Conservation (phyloP, 2,113 vertebrate genomes). For the Onychostoma macrolepis region DNA sequence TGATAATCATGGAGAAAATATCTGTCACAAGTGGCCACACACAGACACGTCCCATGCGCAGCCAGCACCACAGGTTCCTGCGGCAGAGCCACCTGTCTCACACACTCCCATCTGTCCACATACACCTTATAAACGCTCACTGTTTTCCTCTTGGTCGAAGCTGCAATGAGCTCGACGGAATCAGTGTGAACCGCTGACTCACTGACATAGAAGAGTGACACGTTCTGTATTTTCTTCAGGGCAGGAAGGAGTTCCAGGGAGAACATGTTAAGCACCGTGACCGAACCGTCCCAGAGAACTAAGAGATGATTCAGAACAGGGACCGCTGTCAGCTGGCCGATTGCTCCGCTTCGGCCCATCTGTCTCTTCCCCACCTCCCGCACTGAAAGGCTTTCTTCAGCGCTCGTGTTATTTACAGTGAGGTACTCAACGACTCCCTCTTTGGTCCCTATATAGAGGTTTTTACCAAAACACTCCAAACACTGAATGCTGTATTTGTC, state of each 20-base stretch:
- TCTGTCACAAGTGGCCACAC: slow-evolving; percentile 67
- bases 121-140: slow-evolving; percentile 66
- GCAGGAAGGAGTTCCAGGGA: slow-evolving; percentile 66
- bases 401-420: slow-evolving; percentile 37
- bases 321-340: slow-evolving; percentile 64
- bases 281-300: slow-evolving; percentile 67
- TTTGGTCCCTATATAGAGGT: slow-evolving; percentile 71
- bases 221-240: slow-evolving; percentile 70
- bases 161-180: slow-evolving; percentile 65
- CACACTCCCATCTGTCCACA: slow-evolving; percentile 72
- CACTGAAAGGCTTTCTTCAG: slow-evolving; percentile 29
- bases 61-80: slow-evolving; percentile 70
- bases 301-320: slow-evolving; percentile 74
- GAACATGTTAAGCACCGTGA: slow-evolving; percentile 73
- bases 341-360: slow-evolving; percentile 65
- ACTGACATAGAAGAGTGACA: slow-evolving; percentile 65
- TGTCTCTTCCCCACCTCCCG: slow-evolving; percentile 65
- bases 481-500: slow-evolving; percentile 68
- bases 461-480: slow-evolving; percentile 63
- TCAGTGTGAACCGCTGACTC: slow-evolving; percentile 7
- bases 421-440: slow-evolving; percentile 68
- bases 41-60: slow-evolving; percentile 61
- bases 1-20: slow-evolving; percentile 70
- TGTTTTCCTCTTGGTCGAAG: slow-evolving; percentile 62
- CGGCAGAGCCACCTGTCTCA: slow-evolving; percentile 66